These are phyloP conservation scores for Apogon talboti DNA, from an alignment of 2,797 vertebrate species.

Conservation along the genomic window DNA sequence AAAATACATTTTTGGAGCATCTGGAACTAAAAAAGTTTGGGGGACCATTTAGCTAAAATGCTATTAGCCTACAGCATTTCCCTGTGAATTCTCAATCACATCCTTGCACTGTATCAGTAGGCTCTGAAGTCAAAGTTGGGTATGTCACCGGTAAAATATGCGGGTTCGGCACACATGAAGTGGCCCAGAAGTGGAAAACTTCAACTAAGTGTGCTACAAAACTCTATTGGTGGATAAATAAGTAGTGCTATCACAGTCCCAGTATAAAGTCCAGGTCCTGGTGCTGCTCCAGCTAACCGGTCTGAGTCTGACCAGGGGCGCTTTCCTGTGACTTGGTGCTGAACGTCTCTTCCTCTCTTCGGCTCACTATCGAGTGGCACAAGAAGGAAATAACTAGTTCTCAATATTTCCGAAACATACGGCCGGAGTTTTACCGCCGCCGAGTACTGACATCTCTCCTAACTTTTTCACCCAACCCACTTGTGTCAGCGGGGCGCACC, in stretches of 20 bases:
- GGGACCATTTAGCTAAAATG: too few relatives aligned
- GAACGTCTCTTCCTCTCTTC: constrained; percentile 80
- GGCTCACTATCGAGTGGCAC: constrained; percentile 62
- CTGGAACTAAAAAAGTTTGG: too few relatives aligned
- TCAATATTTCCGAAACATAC: constrained; percentile 59
- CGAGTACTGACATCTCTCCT: constrained; percentile 49
- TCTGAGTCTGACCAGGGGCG: constrained; percentile 76
- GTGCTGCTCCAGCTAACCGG: constrained; percentile 21
- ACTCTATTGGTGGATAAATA: too few relatives aligned
- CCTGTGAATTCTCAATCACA: too few relatives aligned
- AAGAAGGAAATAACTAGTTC: constrained; percentile 81
- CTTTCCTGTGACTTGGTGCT: constrained; percentile 88
- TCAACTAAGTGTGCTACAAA: too few relatives aligned
- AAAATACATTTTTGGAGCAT: too few relatives aligned
- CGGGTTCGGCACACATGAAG: too few relatives aligned
- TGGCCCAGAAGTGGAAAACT: too few relatives aligned
- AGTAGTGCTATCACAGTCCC: constrained; percentile 19
- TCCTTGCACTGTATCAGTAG: too few relatives aligned
- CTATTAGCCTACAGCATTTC: too few relatives aligned
- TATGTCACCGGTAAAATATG: too few relatives aligned
- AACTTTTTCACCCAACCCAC: constrained; percentile 68
- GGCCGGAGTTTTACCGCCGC: constrained; percentile 52
- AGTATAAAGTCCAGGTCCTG: not conserved
- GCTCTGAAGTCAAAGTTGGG: too few relatives aligned
- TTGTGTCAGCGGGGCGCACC: constrained; percentile 55